Evolutionary conservation across 2,113 vertebrate genomes (phyloP), one percentile per base, ranked within the genome.

Genomic region (Sula dactylatra): DNA sequence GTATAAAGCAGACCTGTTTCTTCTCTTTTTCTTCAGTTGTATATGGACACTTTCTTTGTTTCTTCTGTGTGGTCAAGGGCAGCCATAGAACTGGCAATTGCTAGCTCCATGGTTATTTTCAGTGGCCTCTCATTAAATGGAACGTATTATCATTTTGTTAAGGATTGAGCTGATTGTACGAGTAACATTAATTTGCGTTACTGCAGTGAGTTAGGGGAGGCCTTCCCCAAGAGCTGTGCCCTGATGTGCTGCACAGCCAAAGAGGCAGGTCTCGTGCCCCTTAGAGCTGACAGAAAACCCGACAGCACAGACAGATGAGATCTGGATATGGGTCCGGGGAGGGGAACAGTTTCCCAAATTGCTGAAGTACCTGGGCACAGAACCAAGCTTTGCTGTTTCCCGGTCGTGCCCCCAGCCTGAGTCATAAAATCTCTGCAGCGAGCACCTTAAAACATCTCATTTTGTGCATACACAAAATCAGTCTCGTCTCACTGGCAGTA

Each of bases 381-480:
- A 76, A 40, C 81, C 87, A 36, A 67, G 27, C 69, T 36, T 32
- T 15, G 52, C 72, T 56, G 47, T 6, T 86, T 34, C 10, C 44
- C 4, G 0, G 13, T 49, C 50, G 2, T 4, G 1, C 31, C 13
- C 44, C 69, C 69, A 67, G 38, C 67, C 67, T 3, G 3, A 42
- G 27, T 42, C 55, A 5, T 10, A 4, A 40, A 62, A 19, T 4
- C 61, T 42, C 66, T 16, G 27, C 49, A 56, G 29, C 0, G 4
- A 79, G 90, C 67, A 24, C 71, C 87, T 66, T 16, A 2, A 31
- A 73, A 3, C 36, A 3, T 31, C 61, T 65, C 27, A 0, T 6
- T 26, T 2, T 45, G 50, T 8, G 45, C 10, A 2, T 3, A 4
- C 2, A 1, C 36, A 16, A 5, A 8, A 0, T 1, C 17, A 24